Base-by-base conservation (phyloP, 2,113 vertebrate genomes). In the Oxyura jamaicensis region DNA sequence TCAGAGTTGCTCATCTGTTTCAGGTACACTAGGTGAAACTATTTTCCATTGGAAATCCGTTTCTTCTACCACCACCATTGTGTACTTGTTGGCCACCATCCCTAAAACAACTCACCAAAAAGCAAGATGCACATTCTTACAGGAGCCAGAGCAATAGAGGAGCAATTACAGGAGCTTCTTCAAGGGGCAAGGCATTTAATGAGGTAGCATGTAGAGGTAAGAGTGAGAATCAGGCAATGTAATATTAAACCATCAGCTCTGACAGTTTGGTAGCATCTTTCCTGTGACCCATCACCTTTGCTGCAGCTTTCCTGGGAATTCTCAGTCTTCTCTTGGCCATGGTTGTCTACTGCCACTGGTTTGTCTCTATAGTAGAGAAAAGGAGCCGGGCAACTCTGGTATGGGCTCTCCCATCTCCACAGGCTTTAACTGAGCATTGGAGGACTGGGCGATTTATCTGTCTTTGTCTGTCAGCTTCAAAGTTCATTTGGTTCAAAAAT, bases 401-500 rank as follows among this genome's bases (percentile, higher is more conserved):
- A 19, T 41, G 39, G 56, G 16, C 82, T 93, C 10, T 41, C 29
- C 53, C 48, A 22, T 82, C 55, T 77, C 59, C 39, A 21, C 35
- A 31, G 65, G 11, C 35, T 95, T 86, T 55, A 62, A 71, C 13
- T 71, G 59, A 60, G 85, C 91, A 71, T 3, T 85, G 41, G 50
- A 90, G 77, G 59, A 67, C 36, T 42, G 59, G 18, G 42, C 20
- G 59, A 35, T 88, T 91, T 92, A 59, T 90, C 85, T 91, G 84
- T 33, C 48, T 91, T 82, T 83, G n/a, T 80, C 77, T 85, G 41
- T 62, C 68, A 88, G 72, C 63, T 91, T 94, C 91, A 91, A 63
- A 75, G 60, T 91, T 93, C 22, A 59, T 71, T 94, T 93, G 28
- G 59, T 94, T 94, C 93, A 94, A 96, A 94, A 95, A 77, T 90